Evolutionary conservation across 1,140 invertebrate species (phyloP), one percentile per base, ranked within the genome.

Genomic region (Bombus superbus): DNA sequence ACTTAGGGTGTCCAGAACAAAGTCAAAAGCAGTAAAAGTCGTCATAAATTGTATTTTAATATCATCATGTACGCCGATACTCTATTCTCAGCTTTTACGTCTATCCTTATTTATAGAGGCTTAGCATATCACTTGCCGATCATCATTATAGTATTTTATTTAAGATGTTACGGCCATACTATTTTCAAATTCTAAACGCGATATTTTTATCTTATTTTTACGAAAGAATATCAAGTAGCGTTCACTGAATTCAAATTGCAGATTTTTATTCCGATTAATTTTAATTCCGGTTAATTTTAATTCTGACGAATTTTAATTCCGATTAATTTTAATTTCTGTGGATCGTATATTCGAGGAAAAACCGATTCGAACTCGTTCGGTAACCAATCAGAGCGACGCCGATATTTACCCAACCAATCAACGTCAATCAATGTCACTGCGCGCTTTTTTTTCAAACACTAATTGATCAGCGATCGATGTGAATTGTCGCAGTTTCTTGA

Each of bases 61-160:
- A 84, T 80, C 74, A 59, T 81, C 47, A 22, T 59, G 4, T 42
- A 38, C 38, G 5, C 28, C 2, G 9, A 59, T n/a, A 62, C 66
- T 79, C 47, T 80, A 79, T 72, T 84, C 83, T 62, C 79, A 80
- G 76, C 83, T 53, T 80, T 59, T 80, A 71, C 83, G 83, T 42
- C 42, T 71, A 64, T 80, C 11, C 72, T 84, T 84, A 84, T 84
- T 84, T 84, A 84, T 84, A 84, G 83, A 84, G 53, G 68, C 53
- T 62, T 72, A 47, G 40, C 44, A 15, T 84, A 62, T 62, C 82
- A 59, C 66, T 53, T 35, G 73, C 35, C 53, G n/a, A 59, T 62
- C 53, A 47, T 84, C 15, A 80, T 84, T 80, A 62, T 40, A 72
- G 2, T 38, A 47, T 57, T 72, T 42, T 18, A 22, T 35, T 13